Evolutionary conservation across 2,888 invertebrate species (phyloP).

Genomic region (Acronicta leporina): DNA sequence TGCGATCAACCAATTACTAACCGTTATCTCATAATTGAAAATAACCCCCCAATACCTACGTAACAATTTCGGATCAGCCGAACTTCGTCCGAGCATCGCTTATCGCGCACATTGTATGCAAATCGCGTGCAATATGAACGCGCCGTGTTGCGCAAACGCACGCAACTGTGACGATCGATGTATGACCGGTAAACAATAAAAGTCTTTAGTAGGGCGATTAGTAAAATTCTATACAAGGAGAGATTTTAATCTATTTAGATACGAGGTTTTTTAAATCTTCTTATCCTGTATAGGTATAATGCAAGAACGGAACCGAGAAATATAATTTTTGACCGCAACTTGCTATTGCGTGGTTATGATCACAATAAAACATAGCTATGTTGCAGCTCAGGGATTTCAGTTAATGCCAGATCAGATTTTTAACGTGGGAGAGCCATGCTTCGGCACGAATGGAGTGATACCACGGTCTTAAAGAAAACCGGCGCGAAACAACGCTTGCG

Average conservation of each 20-base stretch:
- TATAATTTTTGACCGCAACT: too few species aligned
- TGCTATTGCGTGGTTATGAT: too few species aligned
- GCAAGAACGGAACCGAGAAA: not conserved
- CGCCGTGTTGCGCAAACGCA: slow-evolving; percentile 72
- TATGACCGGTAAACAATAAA: slow-evolving; percentile 55
- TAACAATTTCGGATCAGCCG: slow-evolving; percentile 36
- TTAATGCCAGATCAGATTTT: too few species aligned
- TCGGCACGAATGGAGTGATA: too few species aligned
- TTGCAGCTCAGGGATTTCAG: too few species aligned
- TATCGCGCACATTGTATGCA: slow-evolving; percentile 80
- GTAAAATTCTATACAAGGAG: slow-evolving; percentile 44
- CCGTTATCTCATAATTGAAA: slow-evolving; percentile 38
- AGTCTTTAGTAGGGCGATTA: slow-evolving; percentile 50
- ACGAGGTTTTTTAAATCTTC: slow-evolving; percentile 26
- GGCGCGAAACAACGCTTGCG: too few species aligned
- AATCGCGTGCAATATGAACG: slow-evolving; percentile 77
- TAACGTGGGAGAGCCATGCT: too few species aligned
- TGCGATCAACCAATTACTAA: slow-evolving; percentile 24
- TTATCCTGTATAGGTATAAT: not conserved
- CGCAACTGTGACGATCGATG: slow-evolving; percentile 68
- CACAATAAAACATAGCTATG: too few species aligned
- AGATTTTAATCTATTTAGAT: slow-evolving; percentile 47
- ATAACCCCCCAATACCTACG: slow-evolving; percentile 34
- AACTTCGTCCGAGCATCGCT: slow-evolving; percentile 67
- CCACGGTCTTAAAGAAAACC: too few species aligned